Percentiles rank a stretch among this genome's conserved stretches.
Evolutionary conservation across 1,140 invertebrate genomes (phyloP).

Genomic region (Zaprionus gabonicus): DNA sequence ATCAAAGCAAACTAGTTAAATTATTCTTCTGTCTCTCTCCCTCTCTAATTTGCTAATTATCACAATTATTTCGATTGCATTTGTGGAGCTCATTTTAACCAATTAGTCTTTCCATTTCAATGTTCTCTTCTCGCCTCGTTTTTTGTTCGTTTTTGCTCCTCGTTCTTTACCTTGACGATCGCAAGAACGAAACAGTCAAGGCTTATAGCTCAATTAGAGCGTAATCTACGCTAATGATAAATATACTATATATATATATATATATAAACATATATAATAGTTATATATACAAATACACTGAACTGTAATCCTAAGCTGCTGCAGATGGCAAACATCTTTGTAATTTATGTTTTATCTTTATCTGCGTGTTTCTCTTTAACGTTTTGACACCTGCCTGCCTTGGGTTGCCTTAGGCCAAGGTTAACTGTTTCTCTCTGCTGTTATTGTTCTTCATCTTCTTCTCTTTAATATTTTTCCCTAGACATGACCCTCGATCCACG

Average conservation of each 20-base stretch:
- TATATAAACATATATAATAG: not conserved
- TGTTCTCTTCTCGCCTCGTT: constrained; percentile 1
- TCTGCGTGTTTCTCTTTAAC: not conserved
- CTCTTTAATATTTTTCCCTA: constrained; percentile 6
- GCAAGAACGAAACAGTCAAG: constrained; percentile 37
- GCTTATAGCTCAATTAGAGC: constrained; percentile 50
- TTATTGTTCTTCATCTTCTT: not conserved
- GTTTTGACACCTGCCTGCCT: constrained; percentile 3
- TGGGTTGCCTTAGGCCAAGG: not conserved
- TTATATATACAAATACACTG: not conserved
- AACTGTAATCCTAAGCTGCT: not conserved
- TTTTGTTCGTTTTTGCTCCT: constrained; percentile 5
- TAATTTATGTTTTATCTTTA: not conserved
- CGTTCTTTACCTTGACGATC: constrained; percentile 20
- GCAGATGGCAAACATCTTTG: not conserved
- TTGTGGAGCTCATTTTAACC: constrained; percentile 47
- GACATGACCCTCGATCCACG: not conserved
- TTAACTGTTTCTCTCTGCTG: not conserved
- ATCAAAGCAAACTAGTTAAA: not conserved
- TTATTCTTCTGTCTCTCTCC: constrained; percentile 5
- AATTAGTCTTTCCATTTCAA: constrained; percentile 36
- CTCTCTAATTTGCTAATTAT: constrained; percentile 34
- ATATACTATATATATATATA: not conserved
- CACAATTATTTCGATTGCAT: constrained; percentile 55
- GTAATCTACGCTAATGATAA: constrained; percentile 16